A percentile compares a stretch with the other conserved stretches of the same genome.
Conservation (phyloP, 2,113 vertebrate genomes). For the Aldabrachelys gigantea region DNA sequence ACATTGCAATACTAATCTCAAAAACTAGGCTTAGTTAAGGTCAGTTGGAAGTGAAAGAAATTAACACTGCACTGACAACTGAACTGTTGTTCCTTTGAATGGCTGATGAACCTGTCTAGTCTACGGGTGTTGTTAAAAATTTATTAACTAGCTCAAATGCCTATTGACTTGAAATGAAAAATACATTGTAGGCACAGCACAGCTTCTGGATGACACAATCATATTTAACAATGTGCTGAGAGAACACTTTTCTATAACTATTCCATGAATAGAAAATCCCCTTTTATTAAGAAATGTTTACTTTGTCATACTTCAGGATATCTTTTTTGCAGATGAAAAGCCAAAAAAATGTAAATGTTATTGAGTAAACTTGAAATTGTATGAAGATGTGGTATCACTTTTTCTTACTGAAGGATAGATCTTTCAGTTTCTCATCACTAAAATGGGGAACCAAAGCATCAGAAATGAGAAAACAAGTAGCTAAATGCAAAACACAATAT, state of each 20-base stretch:
- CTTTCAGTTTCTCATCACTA: slow-evolving; percentile 53
- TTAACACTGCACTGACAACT: slow-evolving; percentile 75
- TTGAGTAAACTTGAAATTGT: slow-evolving; percentile 31
- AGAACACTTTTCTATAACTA: slow-evolving; percentile 74
- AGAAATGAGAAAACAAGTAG: slow-evolving; percentile 51
- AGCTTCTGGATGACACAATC: slow-evolving; percentile 78
- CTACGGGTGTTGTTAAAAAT: slow-evolving; percentile 83
- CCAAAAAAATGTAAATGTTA: slow-evolving; percentile 44
- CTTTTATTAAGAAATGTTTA: slow-evolving; percentile 61
- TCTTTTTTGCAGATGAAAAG: slow-evolving; percentile 50
- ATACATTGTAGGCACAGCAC: slow-evolving; percentile 77
- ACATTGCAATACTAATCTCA: slow-evolving; percentile 57
- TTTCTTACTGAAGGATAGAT: slow-evolving; percentile 39
- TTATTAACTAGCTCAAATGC: slow-evolving; percentile 86
- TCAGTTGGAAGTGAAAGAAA: slow-evolving; percentile 75
- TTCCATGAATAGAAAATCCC: slow-evolving; percentile 45
- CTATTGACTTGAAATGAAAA: slow-evolving; percentile 86
- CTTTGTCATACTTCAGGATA: slow-evolving; percentile 42
- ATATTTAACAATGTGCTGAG: slow-evolving; percentile 84
- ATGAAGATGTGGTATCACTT: background rate
- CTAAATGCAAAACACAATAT: slow-evolving; percentile 38
- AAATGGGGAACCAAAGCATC: slow-evolving; percentile 56
- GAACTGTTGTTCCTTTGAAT: slow-evolving; percentile 82
- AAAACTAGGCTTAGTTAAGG: slow-evolving; percentile 77
- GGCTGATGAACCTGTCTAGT: slow-evolving; percentile 83